Evolutionary conservation across 2,888 invertebrate species (phyloP).

Genomic region (Drosophila koepferae): DNA sequence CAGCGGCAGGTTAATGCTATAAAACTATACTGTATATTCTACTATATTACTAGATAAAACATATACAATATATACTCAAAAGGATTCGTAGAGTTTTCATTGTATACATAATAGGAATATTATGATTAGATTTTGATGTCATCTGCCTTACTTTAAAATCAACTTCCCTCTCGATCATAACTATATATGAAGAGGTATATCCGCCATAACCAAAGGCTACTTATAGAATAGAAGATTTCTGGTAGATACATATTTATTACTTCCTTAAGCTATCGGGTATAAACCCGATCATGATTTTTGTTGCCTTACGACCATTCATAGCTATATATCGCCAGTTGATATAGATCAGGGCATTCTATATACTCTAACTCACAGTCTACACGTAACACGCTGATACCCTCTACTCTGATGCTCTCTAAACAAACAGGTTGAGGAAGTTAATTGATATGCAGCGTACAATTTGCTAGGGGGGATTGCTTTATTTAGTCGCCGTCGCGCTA

Average conservation of each 20-base stretch:
- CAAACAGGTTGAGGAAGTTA: constrained; percentile 70
- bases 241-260: not conserved
- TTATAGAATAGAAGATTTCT: not conserved
- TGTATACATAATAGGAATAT: no score
- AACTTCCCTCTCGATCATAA: no score
- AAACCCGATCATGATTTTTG: not conserved
- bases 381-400: not conserved
- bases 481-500: constrained; percentile 40
- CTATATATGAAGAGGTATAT: no score
- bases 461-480: constrained; percentile 37
- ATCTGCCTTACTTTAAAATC: no score
- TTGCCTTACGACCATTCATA: not conserved
- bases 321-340: not conserved
- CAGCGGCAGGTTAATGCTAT: no score
- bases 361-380: not conserved
- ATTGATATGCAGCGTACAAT: constrained; percentile 59
- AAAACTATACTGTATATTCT: no score
- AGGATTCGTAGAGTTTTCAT: no score
- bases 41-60: no score
- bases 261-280: not conserved
- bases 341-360: not conserved
- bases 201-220: no score
- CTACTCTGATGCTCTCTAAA: not conserved
- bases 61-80: no score
- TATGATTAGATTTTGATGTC: no score